Base-by-base conservation (phyloP, 1,140 invertebrate genomes). In the Acromyrmex echinatior region DNA sequence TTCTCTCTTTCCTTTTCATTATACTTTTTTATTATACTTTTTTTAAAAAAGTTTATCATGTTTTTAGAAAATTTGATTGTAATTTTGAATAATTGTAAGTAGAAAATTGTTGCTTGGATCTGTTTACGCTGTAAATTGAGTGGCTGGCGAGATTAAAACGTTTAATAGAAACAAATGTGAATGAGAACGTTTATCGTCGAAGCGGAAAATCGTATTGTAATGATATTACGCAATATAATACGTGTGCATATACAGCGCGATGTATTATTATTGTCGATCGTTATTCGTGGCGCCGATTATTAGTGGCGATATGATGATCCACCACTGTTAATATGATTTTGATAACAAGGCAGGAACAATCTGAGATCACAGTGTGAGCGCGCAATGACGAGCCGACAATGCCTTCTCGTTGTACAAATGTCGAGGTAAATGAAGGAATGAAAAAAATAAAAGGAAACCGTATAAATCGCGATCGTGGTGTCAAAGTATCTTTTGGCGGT, bases 371-470 rank as follows among this genome's bases (percentile, higher is more conserved):
- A 45, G 14, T 74, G 16, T 68, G 18, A 86, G 77, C 31, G 87
- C 45, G 39, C 58, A 86, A 77, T 71, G 49, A 86, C 62, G 62
- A 86, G 49, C 63, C 60, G 74, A 86, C 60, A 78, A 84, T 87
- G 77, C 86, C 85, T 87, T 81, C 79, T 78, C 53, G 76, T 84
- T 89, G 77, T 87, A 82, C 76, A 87, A 87, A 87, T 82, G 31
- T 74, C 63, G 53, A 49, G 62, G 56, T 63, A 62, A 70, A 39
- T 76, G 14, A 39, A 53, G n/a, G 45, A 31, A 65, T 49, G 63
- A 53, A 74, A 53, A n/a, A 31, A 31, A 63, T 31, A 62, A 53
- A 74, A 60, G 12, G 18, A 68, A 39, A 58, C 0, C 39, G 16
- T 25, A 39, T 39, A 53, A 53, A 28, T 25, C 18, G 53, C 28